Percentiles rank a stretch among this genome's conserved stretches.
phyloP scores from a whole-genome alignment of 2,113 vertebrate species.

The Lampris incognitus region DNA sequence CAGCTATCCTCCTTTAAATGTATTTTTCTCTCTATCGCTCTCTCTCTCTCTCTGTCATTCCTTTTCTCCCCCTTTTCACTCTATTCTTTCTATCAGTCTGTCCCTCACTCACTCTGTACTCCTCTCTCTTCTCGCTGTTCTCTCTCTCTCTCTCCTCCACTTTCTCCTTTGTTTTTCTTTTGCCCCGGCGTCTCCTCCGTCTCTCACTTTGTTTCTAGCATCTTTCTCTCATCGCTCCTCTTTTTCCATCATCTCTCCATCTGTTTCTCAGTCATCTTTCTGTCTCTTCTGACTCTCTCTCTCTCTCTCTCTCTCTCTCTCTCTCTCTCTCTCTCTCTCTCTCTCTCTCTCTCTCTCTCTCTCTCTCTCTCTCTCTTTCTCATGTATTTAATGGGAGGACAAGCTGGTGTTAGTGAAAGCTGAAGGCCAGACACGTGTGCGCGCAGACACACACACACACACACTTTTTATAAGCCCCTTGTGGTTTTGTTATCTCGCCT shows the following conservation, averaged over 20 bases:
- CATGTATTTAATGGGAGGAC: constrained; percentile 23
- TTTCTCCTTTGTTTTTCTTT: not conserved
- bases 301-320: not conserved
- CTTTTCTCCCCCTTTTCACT: constrained; percentile 4
- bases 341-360: not conserved
- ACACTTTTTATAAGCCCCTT: not conserved
- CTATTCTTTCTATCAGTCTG: not conserved
- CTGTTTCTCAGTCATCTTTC: not conserved
- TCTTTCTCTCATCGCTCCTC: not conserved
- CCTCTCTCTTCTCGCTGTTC: not conserved
- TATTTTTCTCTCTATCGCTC: constrained; percentile 42
- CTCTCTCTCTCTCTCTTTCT: constrained; percentile 9
- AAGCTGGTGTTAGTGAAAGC: constrained; percentile 35
- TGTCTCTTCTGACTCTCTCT: constrained; percentile 9
- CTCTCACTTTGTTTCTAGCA: not conserved
- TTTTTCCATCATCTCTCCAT: not conserved
- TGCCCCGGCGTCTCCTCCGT: not conserved
- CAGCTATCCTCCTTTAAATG: constrained; percentile 40
- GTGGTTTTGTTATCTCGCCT: too few species aligned
- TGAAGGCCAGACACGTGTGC: constrained; percentile 39
- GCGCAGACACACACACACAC: constrained; percentile 20
- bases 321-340: constrained; percentile 10
- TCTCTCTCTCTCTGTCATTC: constrained; percentile 41
- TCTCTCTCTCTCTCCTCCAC: constrained; percentile 1
- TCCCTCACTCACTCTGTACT: constrained; percentile 31